Percentiles rank a stretch among this genome's conserved stretches.
Conservation (phyloP, 2,797 vertebrate genomes). For the Macropodus opercularis region DNA sequence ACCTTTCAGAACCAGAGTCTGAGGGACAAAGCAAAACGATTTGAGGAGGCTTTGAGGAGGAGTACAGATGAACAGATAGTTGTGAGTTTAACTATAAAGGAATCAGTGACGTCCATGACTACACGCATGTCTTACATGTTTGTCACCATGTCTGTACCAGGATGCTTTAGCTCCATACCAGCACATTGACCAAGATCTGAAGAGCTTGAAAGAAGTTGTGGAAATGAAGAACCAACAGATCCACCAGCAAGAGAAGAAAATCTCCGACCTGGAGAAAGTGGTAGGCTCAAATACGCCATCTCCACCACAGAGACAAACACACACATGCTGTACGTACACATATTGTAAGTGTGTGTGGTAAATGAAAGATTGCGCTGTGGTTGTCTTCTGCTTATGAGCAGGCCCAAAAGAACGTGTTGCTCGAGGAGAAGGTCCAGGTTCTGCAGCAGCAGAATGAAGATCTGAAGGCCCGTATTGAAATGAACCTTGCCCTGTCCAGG, state of each 20-base stretch:
- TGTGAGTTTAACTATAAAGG: constrained; percentile 85
- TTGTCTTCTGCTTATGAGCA: constrained; percentile 79
- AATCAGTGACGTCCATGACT: too few relatives aligned
- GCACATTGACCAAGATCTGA: constrained; percentile 94
- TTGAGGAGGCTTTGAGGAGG: constrained; percentile 94
- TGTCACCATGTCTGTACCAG: constrained; percentile 71
- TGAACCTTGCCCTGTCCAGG: constrained; percentile 90
- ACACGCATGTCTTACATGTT: background rate
- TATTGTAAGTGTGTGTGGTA: constrained; percentile 13
- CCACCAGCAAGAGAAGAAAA: constrained; percentile 95
- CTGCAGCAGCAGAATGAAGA: constrained; percentile 98
- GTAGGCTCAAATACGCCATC: constrained; percentile 82
- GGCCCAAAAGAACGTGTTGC: constrained; percentile 93
- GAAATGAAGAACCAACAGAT: constrained; percentile 99
- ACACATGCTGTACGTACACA: background rate
- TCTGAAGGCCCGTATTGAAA: constrained; percentile 90
- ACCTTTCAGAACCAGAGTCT: constrained; percentile 94
- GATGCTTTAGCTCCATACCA: constrained; percentile 91
- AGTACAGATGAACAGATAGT: constrained; percentile 93
- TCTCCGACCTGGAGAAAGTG: constrained; percentile 94
- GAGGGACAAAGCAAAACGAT: constrained; percentile 91
- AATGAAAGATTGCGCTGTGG: constrained; percentile 67
- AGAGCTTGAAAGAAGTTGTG: constrained; percentile 92
- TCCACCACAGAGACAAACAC: background rate
- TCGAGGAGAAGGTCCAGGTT: constrained; percentile 94